phyloP scores from a whole-genome alignment of 2,888 invertebrate species.

The Neocrepidodera transversa region DNA sequence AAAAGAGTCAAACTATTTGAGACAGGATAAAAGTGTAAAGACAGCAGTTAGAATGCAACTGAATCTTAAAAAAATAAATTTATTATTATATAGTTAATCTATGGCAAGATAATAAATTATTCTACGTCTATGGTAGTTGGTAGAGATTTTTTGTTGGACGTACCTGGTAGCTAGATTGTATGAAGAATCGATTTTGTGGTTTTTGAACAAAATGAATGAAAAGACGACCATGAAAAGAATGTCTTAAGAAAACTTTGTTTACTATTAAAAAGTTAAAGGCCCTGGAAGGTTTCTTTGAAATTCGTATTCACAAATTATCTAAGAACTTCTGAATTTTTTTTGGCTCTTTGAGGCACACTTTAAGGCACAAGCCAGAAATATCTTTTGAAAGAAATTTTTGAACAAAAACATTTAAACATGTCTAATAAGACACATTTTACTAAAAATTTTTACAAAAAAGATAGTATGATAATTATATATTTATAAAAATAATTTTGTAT shows the following conservation, averaged over 20 bases:
- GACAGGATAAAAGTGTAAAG: too few species aligned
- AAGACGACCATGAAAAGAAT: conserved; percentile 14
- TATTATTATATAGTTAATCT: too few species aligned
- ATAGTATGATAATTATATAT: too few species aligned
- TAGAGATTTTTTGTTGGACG: conserved; percentile 3
- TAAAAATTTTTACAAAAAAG: too few species aligned
- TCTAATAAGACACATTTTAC: too few species aligned
- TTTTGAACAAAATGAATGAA: conserved; percentile 32
- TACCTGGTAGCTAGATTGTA: conserved; percentile 21
- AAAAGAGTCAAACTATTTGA: too few species aligned
- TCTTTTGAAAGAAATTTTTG: too few species aligned
- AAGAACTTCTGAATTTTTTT: conserved; percentile 14
- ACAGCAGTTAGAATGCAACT: too few species aligned
- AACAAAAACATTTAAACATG: too few species aligned
- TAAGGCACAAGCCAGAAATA: conserved; percentile 19
- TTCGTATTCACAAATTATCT: neutral
- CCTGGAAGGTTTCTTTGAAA: conserved; percentile 13
- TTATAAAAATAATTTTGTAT: too few species aligned
- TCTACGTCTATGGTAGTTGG: neutral
- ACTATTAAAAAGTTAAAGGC: conserved; percentile 15
- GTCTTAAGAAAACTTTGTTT: conserved; percentile 25
- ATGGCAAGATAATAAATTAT: too few species aligned
- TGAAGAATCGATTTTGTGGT: conserved; percentile 28
- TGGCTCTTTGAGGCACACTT: conserved; percentile 20
- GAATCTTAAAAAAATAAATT: too few species aligned